Conservation (phyloP, 2,113 vertebrate genomes). For the Elachura formosa region DNA sequence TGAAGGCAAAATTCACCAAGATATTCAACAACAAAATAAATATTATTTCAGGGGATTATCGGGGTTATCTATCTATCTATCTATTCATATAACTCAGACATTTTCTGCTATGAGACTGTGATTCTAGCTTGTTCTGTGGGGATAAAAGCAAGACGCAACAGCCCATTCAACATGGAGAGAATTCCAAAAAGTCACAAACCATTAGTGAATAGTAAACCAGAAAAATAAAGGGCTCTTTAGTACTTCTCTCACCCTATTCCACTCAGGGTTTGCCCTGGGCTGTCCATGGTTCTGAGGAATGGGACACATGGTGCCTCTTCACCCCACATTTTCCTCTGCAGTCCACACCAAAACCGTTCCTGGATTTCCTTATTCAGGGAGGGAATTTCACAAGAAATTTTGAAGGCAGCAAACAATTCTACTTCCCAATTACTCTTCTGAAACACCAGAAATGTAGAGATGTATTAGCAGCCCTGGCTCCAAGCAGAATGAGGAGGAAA, state of each 20-base stretch:
- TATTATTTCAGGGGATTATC: neutral
- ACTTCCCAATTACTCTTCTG: neutral
- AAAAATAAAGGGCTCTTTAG: neutral
- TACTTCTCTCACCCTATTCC: neutral
- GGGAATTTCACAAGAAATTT: neutral
- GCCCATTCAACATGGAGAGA: neutral
- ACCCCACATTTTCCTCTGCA: neutral
- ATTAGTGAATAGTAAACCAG: neutral
- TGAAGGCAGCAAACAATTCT: neutral
- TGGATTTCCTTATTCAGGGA: neutral
- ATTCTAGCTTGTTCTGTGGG: neutral
- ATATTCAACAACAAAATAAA: neutral
- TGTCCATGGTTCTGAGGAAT: fast-evolving
- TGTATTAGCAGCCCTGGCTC: neutral
- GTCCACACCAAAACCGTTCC: fast-evolving
- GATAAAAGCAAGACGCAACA: fast-evolving
- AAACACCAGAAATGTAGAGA: neutral
- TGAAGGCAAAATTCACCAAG: neutral
- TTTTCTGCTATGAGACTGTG: neutral
- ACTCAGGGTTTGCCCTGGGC: no score
- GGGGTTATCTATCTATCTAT: neutral
- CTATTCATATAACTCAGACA: neutral
- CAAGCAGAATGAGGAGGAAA: neutral
- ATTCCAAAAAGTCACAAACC: neutral
- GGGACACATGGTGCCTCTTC: fast-evolving